Base-by-base conservation (phyloP, 1,140 invertebrate genomes). In the Lethrus apterus region DNA sequence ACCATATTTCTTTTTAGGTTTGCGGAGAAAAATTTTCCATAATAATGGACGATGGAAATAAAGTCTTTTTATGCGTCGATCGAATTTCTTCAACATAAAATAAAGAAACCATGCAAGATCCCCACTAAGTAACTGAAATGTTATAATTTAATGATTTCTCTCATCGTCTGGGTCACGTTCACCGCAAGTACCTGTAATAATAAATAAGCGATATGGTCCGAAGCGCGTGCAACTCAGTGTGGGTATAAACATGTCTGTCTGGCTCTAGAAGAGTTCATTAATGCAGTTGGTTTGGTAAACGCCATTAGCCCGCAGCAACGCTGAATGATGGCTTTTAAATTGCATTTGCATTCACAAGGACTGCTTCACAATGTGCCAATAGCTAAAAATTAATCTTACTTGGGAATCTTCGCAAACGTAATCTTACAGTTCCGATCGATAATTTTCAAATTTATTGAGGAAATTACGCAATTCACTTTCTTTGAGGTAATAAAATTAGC, bases 151-250 rank as follows among this genome's bases (percentile, higher is more conserved):
- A 47, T 56, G 59, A 60, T 61, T 63, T 63, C 59, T 60, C 58
- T 56, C 57, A 57, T 59, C 57, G 59, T 60, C 58, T 60, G 57
- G 58, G 59, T 63, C 61, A 63, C 61, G 60, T 63, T 63, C 56
- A 48, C 45, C 53, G 54, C 59, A 51, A 56, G 51, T 56, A 63
- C 56, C 58, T 60, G 61, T 57, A 63, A 56, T 56, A 63, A 63
- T 63, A 63, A 63, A 63, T 63, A 62, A 59, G 52, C 59, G 61
- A 63, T 63, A 63, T 63, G 61, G 61, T 62, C 54, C 56, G 59
- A 46, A 62, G 58, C 61, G 61, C 61, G 61, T 63, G 61, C 59
- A 62, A 58, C 44, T 60, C 52, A 54, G 52, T 59, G 59, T 63
- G 54, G 57, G 58, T 53, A 61, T 61, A 62, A 63, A 63, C 59